Evolutionary conservation across 1,140 invertebrate genomes (phyloP).

Genomic region (Coenobita brevimanus): DNA sequence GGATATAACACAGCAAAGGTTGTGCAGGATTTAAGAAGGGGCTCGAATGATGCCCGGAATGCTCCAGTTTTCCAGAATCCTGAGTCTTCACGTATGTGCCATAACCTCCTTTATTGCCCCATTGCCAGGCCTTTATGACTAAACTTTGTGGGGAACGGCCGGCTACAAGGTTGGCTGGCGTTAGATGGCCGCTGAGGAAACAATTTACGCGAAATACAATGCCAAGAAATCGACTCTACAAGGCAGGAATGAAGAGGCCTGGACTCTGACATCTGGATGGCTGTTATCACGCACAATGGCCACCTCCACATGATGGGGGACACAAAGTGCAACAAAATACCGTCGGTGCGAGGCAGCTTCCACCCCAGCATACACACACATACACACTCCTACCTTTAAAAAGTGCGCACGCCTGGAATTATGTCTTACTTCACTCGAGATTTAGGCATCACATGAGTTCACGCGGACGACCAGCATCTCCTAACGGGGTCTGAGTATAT

Average conservation of each 20-base stretch:
- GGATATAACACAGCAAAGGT: slow-evolving; percentile 70
- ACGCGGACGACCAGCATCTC: slow-evolving; percentile 45
- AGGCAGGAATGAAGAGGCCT: slow-evolving; percentile 62
- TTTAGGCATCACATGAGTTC: slow-evolving; percentile 45
- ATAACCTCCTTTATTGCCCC: slow-evolving; percentile 70
- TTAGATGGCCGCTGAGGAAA: slow-evolving; percentile 67
- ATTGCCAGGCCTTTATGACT: slow-evolving; percentile 70
- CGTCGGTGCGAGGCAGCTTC: slow-evolving; percentile 7
- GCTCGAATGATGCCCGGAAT: slow-evolving; percentile 70
- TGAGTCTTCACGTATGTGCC: slow-evolving; percentile 70
- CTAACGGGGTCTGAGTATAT: slow-evolving; percentile 31
- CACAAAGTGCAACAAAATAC: slow-evolving; percentile 59
- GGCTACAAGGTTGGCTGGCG: slow-evolving; percentile 69
- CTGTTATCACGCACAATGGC: slow-evolving; percentile 62
- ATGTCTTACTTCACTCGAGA: slow-evolving; percentile 50
- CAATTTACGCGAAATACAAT: slow-evolving; percentile 70
- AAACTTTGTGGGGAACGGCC: slow-evolving; percentile 70
- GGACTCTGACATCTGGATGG: slow-evolving; percentile 63
- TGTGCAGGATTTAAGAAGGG: slow-evolving; percentile 70
- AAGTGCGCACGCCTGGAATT: slow-evolving; percentile 44
- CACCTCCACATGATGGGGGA: slow-evolving; percentile 61
- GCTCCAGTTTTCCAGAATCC: slow-evolving; percentile 70
- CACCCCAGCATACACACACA: background rate
- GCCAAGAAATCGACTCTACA: slow-evolving; percentile 69
- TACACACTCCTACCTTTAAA: slow-evolving; percentile 37